These are phyloP conservation scores for Mobula birostris DNA, from an alignment of 2,113 vertebrate species.

Conservation along the genomic window DNA sequence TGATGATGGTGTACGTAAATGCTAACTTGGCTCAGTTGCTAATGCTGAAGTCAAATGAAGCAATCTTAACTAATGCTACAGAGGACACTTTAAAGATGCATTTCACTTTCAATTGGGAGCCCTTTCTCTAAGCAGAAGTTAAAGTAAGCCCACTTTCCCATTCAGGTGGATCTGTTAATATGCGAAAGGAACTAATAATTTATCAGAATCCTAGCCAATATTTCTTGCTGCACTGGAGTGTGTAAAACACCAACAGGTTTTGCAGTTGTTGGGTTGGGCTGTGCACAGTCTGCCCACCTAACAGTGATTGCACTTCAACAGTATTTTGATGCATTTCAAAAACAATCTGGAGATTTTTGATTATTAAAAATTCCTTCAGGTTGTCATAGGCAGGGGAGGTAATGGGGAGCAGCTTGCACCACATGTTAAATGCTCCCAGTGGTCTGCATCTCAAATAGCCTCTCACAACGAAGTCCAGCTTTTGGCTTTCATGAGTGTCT, in stretches of 20 bases:
- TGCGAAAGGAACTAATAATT: not conserved
- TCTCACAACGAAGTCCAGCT: too few relatives aligned
- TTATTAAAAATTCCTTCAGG: too few relatives aligned
- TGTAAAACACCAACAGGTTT: not conserved
- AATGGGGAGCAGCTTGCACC: too few relatives aligned
- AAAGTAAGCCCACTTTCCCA: not conserved
- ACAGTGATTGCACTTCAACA: not conserved
- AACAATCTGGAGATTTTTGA: too few relatives aligned
- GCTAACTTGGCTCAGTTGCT: not conserved
- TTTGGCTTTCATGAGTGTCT: too few relatives aligned
- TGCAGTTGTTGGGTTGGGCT: not conserved
- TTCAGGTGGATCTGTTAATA: not conserved
- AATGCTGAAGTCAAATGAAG: not conserved
- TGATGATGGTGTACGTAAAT: not conserved
- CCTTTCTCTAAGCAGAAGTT: not conserved
- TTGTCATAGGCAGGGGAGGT: too few relatives aligned
- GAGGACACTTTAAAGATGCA: not conserved
- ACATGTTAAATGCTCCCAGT: too few relatives aligned
- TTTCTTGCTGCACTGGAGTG: not conserved
- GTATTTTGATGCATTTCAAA: not conserved
- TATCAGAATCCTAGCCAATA: not conserved
- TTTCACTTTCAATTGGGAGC: not conserved
- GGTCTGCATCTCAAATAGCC: too few relatives aligned
- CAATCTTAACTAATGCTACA: not conserved
- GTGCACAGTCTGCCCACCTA: not conserved